A percentile compares a stretch with the other conserved stretches of the same genome.
Conservation (phyloP, 2,113 vertebrate species). For the Damaliscus lunatus region DNA sequence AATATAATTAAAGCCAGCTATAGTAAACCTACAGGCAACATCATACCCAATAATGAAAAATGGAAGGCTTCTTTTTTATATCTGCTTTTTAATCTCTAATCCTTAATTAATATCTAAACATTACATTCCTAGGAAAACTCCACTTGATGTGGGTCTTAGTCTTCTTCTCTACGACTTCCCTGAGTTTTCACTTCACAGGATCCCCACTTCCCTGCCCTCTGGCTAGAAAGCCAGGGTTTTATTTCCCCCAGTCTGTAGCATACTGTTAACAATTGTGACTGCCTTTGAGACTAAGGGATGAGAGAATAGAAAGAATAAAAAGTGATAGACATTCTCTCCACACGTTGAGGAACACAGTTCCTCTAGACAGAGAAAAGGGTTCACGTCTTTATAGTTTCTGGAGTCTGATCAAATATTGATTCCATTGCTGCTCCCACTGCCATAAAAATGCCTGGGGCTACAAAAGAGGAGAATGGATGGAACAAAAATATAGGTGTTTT, state of each 20-base stretch:
- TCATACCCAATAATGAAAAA: neutral
- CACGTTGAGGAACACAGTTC: neutral
- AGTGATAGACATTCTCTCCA: neutral
- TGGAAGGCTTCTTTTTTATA: neutral
- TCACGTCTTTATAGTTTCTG: neutral
- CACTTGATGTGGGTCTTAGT: neutral
- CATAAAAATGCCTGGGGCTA: neutral
- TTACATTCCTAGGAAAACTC: neutral
- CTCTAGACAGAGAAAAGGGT: neutral
- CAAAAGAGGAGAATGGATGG: neutral
- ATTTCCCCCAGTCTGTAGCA: neutral
- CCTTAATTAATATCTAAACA: neutral
- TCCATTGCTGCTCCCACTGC: neutral
- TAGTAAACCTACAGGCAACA: neutral
- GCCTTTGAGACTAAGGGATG: neutral
- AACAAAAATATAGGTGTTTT: neutral
- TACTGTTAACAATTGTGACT: neutral
- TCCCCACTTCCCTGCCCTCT: neutral
- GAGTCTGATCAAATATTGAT: neutral
- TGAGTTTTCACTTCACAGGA: neutral
- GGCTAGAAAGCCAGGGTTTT: neutral
- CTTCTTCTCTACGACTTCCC: neutral
- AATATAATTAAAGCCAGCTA: neutral
- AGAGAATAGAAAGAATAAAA: neutral
- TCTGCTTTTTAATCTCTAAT: neutral